Evolutionary conservation across 1,140 invertebrate species (phyloP).

Genomic region (Cryptotermes secundus): DNA sequence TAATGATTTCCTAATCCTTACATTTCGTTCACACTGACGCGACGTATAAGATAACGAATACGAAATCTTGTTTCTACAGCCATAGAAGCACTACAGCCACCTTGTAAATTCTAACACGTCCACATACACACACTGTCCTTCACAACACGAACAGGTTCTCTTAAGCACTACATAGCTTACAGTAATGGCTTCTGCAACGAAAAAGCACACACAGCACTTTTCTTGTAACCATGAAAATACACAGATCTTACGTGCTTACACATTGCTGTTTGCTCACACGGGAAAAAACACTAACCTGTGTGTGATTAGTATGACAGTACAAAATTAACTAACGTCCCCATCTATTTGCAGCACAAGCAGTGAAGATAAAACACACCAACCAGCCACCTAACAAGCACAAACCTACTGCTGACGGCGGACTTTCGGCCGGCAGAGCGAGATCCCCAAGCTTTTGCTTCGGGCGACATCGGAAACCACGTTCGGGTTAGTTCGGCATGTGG

Average conservation of each 20-base stretch:
- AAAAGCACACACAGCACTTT: not conserved
- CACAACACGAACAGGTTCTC: not conserved
- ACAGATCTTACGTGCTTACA: not conserved
- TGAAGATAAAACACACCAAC: constrained; percentile 29
- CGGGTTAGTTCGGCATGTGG: constrained; percentile 30
- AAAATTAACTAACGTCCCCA: constrained; percentile 4
- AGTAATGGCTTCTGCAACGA: not conserved
- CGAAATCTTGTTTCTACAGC: not conserved
- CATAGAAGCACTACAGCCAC: not conserved
- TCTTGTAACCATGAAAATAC: not conserved
- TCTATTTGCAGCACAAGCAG: constrained; percentile 27
- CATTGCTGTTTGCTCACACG: not conserved
- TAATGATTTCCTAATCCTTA: not conserved
- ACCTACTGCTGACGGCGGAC: constrained; percentile 32
- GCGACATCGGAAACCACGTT: constrained; percentile 25
- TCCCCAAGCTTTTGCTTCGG: constrained; percentile 33
- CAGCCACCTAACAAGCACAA: constrained; percentile 35
- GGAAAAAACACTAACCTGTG: constrained; percentile 22
- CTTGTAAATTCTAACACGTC: not conserved
- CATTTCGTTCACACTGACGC: not conserved
- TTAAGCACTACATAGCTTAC: not conserved
- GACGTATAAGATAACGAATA: not conserved
- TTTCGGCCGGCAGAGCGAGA: constrained; percentile 26
- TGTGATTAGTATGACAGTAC: not conserved
- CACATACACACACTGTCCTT: not conserved